These are phyloP conservation scores for Seladonia tumulorum DNA, from an alignment of 2,888 invertebrate genomes.

Conservation along the genomic window DNA sequence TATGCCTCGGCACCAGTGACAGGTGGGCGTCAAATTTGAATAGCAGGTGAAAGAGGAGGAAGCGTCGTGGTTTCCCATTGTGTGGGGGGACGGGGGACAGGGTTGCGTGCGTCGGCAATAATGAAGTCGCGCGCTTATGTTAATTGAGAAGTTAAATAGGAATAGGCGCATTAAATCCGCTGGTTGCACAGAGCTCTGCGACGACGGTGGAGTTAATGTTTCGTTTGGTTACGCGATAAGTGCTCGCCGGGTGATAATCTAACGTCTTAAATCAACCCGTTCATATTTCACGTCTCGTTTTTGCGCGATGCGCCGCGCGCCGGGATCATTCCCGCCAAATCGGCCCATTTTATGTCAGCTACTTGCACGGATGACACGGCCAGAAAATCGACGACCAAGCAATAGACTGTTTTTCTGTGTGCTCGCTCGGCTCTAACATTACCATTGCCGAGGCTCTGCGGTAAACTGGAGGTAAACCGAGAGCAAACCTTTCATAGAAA, in stretches of 20 bases:
- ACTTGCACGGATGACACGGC: background rate
- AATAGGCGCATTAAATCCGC: slow-evolving; percentile 76
- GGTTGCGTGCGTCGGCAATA: slow-evolving; percentile 70
- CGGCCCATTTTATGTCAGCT: background rate
- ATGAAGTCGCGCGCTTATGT: slow-evolving; percentile 78
- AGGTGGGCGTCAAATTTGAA: slow-evolving; percentile 57
- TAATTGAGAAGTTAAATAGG: slow-evolving; percentile 81
- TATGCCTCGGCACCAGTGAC: slow-evolving; percentile 46
- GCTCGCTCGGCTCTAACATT: background rate
- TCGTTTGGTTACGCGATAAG: slow-evolving; percentile 76
- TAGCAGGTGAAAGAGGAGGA: slow-evolving; percentile 58
- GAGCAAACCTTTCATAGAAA: background rate
- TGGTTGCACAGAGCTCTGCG: slow-evolving; percentile 72
- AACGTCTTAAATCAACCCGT: slow-evolving; percentile 73
- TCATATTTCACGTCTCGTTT: slow-evolving; percentile 24
- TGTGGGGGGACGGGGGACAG: slow-evolving; percentile 36
- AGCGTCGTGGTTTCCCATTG: slow-evolving; percentile 65
- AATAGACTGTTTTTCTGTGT: background rate
- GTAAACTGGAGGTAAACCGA: no score
- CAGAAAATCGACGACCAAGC: background rate
- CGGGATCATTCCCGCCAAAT: background rate
- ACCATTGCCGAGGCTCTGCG: background rate
- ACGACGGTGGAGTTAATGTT: slow-evolving; percentile 68
- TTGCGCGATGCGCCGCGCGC: slow-evolving; percentile 1
- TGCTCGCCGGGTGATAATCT: slow-evolving; percentile 72